phyloP scores from a whole-genome alignment of 2,113 vertebrate genomes.

The Protobothrops mucrosquamatus region DNA sequence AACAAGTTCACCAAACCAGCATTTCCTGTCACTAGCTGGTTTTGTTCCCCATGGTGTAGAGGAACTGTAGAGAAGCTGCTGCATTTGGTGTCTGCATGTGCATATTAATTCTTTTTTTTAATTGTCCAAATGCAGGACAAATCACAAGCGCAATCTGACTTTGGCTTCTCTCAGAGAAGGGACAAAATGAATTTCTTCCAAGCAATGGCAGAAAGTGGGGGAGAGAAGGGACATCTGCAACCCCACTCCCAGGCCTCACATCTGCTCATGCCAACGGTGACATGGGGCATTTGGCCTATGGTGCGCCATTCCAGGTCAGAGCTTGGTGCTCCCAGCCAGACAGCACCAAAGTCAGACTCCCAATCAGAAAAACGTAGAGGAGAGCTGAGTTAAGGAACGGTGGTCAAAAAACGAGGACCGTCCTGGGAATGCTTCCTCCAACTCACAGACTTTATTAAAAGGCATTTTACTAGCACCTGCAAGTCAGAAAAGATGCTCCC shows the following conservation, averaged over 20 bases:
- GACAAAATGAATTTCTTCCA: neutral
- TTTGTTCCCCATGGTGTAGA: neutral
- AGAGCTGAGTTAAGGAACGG: neutral
- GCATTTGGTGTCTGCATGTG: neutral
- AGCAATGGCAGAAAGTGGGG: neutral
- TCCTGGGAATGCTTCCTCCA: neutral
- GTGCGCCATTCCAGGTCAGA: neutral
- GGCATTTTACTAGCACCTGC: neutral
- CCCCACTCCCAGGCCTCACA: neutral
- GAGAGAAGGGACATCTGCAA: neutral
- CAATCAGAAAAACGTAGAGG: neutral
- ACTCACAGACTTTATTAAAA: neutral
- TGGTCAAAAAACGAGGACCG: no score
- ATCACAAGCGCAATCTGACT: neutral
- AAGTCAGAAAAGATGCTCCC: neutral
- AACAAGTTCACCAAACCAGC: conserved; percentile 43
- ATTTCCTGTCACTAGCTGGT: conserved; percentile 61
- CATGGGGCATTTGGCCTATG: neutral
- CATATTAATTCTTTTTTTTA: neutral
- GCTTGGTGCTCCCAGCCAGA: neutral
- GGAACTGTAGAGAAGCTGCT: neutral
- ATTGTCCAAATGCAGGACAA: neutral
- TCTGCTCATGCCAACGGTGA: neutral
- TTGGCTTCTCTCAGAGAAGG: neutral
- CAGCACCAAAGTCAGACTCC: neutral